A percentile compares a stretch with the other conserved stretches of the same genome.
Conservation (phyloP, 30 jellyfish, hydroid and myxozoan genomes). For the Chironex yamaguchii region DNA sequence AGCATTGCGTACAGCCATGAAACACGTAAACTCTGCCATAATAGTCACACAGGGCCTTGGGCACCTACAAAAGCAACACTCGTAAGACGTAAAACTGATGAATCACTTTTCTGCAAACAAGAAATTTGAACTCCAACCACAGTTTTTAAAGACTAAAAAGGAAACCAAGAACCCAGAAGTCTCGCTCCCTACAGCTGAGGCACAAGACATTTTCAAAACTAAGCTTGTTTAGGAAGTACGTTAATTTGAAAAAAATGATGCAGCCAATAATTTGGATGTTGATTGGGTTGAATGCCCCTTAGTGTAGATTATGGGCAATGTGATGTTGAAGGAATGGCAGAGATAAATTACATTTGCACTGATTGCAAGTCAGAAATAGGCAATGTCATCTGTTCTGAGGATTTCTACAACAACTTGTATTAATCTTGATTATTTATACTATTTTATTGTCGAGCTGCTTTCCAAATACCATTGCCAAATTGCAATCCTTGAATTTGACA, state of each 20-base stretch:
- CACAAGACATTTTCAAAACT: not conserved
- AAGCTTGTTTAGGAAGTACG: constrained; percentile 3
- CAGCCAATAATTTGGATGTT: no score
- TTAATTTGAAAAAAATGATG: no score
- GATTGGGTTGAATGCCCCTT: no score
- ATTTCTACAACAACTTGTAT: no score
- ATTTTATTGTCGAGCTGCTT: not conserved
- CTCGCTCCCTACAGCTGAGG: constrained; percentile 7
- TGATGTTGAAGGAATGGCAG: no score
- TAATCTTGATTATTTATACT: no score
- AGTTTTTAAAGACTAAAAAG: constrained; percentile 16
- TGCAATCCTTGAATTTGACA: not conserved
- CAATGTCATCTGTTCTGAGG: no score
- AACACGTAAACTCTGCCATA: constrained; percentile 34
- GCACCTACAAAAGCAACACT: constrained; percentile 10
- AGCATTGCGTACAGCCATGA: constrained; percentile 54
- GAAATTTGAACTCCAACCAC: constrained; percentile 29
- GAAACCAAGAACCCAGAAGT: not conserved
- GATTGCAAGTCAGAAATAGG: no score
- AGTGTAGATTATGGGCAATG: no score
- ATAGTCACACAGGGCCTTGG: constrained; percentile 19
- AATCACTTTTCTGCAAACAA: constrained; percentile 1
- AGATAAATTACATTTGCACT: no score
- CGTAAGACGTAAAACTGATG: constrained; percentile 30
- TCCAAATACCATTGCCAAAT: not conserved